Evolutionary conservation across 2,113 vertebrate species (phyloP).

Genomic region (Perca fluviatilis): DNA sequence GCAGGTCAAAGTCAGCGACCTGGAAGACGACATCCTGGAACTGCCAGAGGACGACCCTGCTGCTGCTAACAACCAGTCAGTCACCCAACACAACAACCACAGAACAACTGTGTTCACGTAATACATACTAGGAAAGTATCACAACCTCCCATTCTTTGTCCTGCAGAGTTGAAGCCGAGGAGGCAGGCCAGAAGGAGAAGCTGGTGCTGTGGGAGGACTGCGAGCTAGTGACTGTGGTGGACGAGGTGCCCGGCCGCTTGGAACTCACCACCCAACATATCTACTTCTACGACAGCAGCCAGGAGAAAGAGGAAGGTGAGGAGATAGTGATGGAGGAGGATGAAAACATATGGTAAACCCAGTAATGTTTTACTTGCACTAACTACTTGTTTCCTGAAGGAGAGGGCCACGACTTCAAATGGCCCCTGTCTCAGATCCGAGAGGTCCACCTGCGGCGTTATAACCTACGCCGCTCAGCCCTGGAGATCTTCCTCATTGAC

Average conservation of each 20-base stretch:
- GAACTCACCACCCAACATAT: conserved; percentile 97
- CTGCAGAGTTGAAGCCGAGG: conserved; percentile 90
- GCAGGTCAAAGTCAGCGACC: conserved; percentile 95
- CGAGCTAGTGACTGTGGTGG: conserved; percentile 94
- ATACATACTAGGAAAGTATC: background rate
- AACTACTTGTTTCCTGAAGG: conserved; percentile 77
- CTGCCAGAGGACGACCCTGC: conserved; percentile 91
- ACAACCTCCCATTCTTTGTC: background rate
- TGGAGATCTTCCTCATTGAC: conserved; percentile 98
- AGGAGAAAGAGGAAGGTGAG: conserved; percentile 96
- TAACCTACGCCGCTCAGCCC: conserved; percentile 94
- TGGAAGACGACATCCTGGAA: conserved; percentile 95
- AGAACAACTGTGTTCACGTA: fast-evolving
- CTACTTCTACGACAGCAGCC: conserved; percentile 94
- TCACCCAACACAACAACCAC: background rate
- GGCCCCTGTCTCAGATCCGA: conserved; percentile 94
- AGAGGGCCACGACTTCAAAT: conserved; percentile 96
- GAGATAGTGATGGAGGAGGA: background rate
- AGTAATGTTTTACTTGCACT: background rate
- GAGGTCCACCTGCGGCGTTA: conserved; percentile 96
- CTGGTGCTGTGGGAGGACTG: conserved; percentile 93
- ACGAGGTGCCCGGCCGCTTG: conserved; percentile 92
- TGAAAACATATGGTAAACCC: background rate
- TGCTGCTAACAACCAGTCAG: conserved; percentile 81
- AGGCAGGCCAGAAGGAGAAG: conserved; percentile 95